Percentiles rank a stretch among this genome's conserved stretches.
Conservation (phyloP, 2,888 invertebrate species). For the Zaprionus lineosus region DNA sequence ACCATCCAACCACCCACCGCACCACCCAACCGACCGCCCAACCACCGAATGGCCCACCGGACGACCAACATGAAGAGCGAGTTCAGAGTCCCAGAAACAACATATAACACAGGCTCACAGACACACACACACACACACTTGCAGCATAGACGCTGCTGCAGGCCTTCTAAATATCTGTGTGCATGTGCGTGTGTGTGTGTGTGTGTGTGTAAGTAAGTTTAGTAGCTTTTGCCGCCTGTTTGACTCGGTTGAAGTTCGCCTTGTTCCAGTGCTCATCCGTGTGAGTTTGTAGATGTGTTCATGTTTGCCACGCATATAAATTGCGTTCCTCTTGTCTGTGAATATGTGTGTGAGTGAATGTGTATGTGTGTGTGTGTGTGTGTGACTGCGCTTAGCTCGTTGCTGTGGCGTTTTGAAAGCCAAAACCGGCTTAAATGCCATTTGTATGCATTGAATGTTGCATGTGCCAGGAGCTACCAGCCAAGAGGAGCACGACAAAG, state of each 20-base stretch:
- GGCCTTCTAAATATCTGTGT: slow-evolving; percentile 24
- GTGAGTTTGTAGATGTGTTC: slow-evolving; percentile 37
- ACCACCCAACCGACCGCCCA: slow-evolving; percentile 9
- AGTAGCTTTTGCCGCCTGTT: slow-evolving; percentile 76
- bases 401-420: slow-evolving; percentile 55
- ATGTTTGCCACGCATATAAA: slow-evolving; percentile 73
- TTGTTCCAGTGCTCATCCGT: slow-evolving; percentile 38
- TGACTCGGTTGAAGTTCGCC: slow-evolving; percentile 69
- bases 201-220: slow-evolving; percentile 52
- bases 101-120: slow-evolving; percentile 63
- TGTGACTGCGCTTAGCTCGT: slow-evolving; percentile 64
- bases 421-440: slow-evolving; percentile 78
- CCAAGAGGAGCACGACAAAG: slow-evolving; percentile 29
- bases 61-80: slow-evolving; percentile 10
- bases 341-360: slow-evolving; percentile 16
- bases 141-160: slow-evolving; percentile 47
- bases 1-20: slow-evolving; percentile 12
- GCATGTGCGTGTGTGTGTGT: slow-evolving; percentile 2
- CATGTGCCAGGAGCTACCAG: slow-evolving; percentile 49
- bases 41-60: slow-evolving; percentile 22
- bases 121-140: slow-evolving; percentile 59
- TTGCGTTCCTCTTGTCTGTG: slow-evolving; percentile 60
- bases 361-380: slow-evolving; percentile 27
- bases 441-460: slow-evolving; percentile 81
- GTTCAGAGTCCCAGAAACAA: slow-evolving; percentile 23